These are phyloP conservation scores for Papilio polyxenes DNA, from an alignment of 1,140 invertebrate species.

Conservation along the genomic window DNA sequence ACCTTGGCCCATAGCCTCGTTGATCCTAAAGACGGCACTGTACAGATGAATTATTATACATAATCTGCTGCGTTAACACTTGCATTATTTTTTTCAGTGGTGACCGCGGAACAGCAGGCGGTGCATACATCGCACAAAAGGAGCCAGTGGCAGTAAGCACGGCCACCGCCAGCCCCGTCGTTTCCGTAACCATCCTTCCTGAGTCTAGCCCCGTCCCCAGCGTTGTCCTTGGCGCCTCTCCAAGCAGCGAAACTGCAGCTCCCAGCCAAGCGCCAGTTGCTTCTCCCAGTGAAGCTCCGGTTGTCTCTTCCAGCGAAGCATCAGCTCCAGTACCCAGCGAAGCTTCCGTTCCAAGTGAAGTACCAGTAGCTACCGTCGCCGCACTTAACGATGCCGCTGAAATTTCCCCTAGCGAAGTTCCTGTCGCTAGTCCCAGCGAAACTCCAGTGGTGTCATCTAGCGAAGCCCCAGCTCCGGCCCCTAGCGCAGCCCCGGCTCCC, in stretches of 20 bases:
- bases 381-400: conserved; percentile 1
- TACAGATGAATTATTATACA: background rate
- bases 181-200: conserved; percentile 29
- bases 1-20: no score
- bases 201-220: conserved; percentile 25
- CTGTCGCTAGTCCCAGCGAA: conserved; percentile 3
- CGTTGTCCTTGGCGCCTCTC: background rate
- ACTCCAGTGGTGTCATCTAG: background rate
- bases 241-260: conserved; percentile 14
- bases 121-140: conserved; percentile 8
- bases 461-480: background rate
- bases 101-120: background rate
- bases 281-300: conserved; percentile 24
- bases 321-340: conserved; percentile 4
- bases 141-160: conserved; percentile 21
- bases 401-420: conserved; percentile 6
- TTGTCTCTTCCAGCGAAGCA: conserved; percentile 10
- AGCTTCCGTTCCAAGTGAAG: background rate
- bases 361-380: background rate
- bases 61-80: background rate
- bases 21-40: no score
- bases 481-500: conserved; percentile 22
- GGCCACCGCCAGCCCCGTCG: conserved; percentile 18
- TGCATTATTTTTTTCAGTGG: conserved; percentile 24
- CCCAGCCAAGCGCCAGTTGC: conserved; percentile 18